phyloP scores from a whole-genome alignment of 2,797 vertebrate species.

The Parotocinclus haroldoi region DNA sequence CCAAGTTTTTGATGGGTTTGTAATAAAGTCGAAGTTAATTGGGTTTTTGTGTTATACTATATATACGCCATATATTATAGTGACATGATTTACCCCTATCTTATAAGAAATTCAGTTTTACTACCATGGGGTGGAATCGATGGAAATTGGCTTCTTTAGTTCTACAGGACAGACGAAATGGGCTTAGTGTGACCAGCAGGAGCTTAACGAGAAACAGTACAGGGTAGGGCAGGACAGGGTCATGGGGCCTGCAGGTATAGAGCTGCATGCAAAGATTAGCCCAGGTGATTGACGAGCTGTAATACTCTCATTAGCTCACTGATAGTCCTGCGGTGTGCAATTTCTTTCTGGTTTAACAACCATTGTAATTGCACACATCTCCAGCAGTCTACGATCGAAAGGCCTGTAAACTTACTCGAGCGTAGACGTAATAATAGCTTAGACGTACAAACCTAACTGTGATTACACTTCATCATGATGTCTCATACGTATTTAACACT shows the following conservation, averaged over 20 bases:
- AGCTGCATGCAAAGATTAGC: conserved; percentile 30
- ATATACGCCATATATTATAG: too few species aligned
- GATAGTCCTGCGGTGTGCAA: conserved; percentile 14
- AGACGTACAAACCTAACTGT: too few species aligned
- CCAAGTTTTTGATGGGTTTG: too few species aligned
- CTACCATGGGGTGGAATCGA: not conserved
- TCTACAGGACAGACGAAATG: conserved; percentile 13
- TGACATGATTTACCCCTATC: not conserved
- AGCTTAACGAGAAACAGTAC: conserved; percentile 24
- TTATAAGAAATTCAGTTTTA: conserved; percentile 11
- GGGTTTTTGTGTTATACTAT: too few species aligned
- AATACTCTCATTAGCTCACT: conserved; percentile 31
- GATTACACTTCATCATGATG: too few species aligned
- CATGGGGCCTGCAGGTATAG: conserved; percentile 55
- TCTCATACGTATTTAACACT: too few species aligned
- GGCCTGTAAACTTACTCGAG: not conserved
- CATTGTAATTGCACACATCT: not conserved
- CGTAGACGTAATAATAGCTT: too few species aligned
- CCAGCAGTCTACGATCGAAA: not conserved
- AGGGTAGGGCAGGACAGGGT: not conserved
- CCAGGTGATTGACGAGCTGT: conserved; percentile 32
- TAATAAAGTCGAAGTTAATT: too few species aligned
- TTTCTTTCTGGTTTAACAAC: conserved; percentile 12
- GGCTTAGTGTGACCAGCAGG: conserved; percentile 24
- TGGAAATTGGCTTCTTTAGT: conserved; percentile 3